Evolutionary conservation across 2,113 vertebrate species (phyloP).

Genomic region (Xiphorhynchus elegans): DNA sequence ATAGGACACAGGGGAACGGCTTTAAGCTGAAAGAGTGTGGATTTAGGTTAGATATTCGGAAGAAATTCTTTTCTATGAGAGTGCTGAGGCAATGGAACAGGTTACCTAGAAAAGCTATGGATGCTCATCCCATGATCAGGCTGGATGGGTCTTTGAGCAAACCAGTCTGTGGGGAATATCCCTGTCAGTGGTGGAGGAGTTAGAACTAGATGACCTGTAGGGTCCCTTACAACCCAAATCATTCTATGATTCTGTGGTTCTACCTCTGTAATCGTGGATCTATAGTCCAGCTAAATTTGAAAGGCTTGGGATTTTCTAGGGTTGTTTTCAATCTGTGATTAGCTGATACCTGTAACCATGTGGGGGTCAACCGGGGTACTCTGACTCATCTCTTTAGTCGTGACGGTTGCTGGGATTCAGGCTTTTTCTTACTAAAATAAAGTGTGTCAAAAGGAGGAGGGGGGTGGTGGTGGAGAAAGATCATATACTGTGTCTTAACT

Average conservation of each 20-base stretch:
- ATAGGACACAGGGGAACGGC: background rate
- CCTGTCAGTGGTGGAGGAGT: background rate
- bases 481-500: background rate
- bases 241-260: background rate
- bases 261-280: background rate
- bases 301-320: background rate
- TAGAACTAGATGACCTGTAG: background rate
- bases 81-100: background rate
- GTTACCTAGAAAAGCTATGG: background rate
- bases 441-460: background rate
- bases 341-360: background rate
- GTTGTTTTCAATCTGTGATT: background rate
- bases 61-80: background rate
- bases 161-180: background rate
- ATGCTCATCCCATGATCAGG: background rate
- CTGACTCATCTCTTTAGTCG: background rate
- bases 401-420: background rate
- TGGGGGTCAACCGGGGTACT: background rate
- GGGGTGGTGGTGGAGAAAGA: background rate
- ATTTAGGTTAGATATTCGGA: background rate
- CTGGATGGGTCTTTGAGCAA: background rate
- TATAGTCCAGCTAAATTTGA: background rate
- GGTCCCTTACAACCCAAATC: background rate
- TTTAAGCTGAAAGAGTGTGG: background rate
- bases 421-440: background rate